Conservation (phyloP, 2,113 vertebrate species). For the Siphamia tubifer region DNA sequence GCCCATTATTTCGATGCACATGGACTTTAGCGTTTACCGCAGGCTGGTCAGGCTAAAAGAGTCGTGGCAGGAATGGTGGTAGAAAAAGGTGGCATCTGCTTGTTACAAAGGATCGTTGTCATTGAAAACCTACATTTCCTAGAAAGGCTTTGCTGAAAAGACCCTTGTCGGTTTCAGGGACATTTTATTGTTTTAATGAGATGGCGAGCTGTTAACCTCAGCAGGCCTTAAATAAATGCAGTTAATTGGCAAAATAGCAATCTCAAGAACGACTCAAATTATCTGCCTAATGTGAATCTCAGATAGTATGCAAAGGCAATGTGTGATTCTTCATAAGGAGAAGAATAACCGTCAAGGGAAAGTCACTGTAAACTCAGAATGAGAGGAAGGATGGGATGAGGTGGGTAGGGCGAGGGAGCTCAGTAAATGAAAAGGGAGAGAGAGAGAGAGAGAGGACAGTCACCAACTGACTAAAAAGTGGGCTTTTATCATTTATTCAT, state of each 20-base stretch:
- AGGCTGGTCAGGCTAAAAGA: constrained; percentile 18
- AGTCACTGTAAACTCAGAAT: constrained; percentile 50
- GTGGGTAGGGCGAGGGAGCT: constrained; percentile 8
- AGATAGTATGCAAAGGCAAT: constrained; percentile 50
- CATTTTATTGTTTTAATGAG: constrained; percentile 8
- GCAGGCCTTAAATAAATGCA: constrained; percentile 28
- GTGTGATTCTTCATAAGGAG: constrained; percentile 24
- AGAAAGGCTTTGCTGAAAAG: not conserved
- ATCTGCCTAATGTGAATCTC: constrained; percentile 35
- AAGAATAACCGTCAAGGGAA: constrained; percentile 30
- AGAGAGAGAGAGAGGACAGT: constrained; percentile 44
- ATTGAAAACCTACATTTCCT: not conserved
- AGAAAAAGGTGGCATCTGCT: not conserved
- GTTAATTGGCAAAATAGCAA: constrained; percentile 47
- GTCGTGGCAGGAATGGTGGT: constrained; percentile 29
- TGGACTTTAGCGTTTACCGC: constrained; percentile 11
- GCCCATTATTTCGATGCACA: constrained; percentile 51
- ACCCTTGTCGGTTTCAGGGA: constrained; percentile 25
- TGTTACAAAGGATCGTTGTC: constrained; percentile 19
- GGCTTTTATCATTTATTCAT: constrained; percentile 77
- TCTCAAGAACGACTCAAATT: constrained; percentile 53
- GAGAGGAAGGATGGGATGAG: constrained; percentile 16
- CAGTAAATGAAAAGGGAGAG: constrained; percentile 33
- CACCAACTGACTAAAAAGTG: constrained; percentile 64
- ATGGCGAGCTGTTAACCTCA: constrained; percentile 36